Conservation (phyloP, 2,113 vertebrate species). For the Coptodon bakossiorum region DNA sequence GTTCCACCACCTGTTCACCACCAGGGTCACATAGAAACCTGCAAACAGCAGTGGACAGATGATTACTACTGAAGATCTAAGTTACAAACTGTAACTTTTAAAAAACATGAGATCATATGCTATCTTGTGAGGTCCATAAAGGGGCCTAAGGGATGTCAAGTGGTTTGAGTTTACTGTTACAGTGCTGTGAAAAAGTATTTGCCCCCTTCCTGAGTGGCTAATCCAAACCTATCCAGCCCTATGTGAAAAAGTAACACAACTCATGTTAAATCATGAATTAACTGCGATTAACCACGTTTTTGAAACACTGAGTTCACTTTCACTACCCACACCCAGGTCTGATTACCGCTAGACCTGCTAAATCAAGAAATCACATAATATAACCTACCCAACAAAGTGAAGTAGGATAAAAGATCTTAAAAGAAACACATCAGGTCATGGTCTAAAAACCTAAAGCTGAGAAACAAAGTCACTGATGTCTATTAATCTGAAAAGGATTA, state of each 20-base stretch:
- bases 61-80: not conserved
- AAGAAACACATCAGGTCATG: accelerated
- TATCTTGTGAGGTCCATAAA: not conserved
- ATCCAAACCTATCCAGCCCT: not conserved
- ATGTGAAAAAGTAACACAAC: accelerated
- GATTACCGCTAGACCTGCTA: not conserved
- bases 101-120: not conserved
- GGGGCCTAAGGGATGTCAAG: not conserved
- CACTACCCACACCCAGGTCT: not conserved
- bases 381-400: not conserved
- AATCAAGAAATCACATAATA: not conserved
- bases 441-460: not conserved
- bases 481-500: not conserved
- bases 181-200: not conserved
- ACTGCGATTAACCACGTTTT: not conserved
- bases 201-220: not conserved
- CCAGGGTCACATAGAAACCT: conserved; percentile 93
- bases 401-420: accelerated
- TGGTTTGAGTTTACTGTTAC: not conserved
- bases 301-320: not conserved
- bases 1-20: conserved; percentile 92
- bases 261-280: not conserved
- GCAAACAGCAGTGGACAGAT: not conserved
- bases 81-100: not conserved
- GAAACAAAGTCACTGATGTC: not conserved